phyloP scores from a whole-genome alignment of 2,888 invertebrate genomes.

The Athripsodes cinereus region DNA sequence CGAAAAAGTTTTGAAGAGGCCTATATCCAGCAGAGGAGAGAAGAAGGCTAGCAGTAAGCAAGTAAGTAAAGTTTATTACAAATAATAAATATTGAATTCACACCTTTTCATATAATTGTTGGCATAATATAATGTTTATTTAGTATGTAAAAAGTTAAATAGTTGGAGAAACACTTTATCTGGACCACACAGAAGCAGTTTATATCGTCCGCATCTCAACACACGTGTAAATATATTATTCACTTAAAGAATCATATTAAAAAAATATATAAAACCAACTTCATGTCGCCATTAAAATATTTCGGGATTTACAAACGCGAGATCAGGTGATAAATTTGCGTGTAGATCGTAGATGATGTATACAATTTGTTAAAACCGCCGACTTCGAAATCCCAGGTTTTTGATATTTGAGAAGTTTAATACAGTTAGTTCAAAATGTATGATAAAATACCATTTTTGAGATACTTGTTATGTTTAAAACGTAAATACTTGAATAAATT shows the following conservation, averaged over 20 bases:
- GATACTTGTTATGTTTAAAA: no score
- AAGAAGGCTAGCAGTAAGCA: no score
- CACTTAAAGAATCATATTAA: conserved; percentile 1
- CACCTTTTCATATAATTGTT: no score
- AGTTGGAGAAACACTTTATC: background rate
- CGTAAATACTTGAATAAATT: no score
- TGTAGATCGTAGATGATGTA: conserved; percentile 17
- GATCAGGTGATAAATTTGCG: conserved; percentile 14
- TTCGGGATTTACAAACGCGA: conserved; percentile 18
- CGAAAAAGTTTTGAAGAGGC: no score
- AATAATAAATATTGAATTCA: no score
- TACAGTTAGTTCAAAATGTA: no score
- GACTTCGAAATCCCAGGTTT: background rate
- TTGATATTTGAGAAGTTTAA: no score
- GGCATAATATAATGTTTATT: no score
- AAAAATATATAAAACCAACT: conserved; percentile 2
- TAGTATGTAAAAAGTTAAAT: background rate
- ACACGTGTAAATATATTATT: conserved; percentile 4
- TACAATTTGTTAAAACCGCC: background rate
- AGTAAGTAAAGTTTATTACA: no score
- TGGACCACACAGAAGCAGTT: conserved; percentile 6
- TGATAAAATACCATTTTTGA: no score
- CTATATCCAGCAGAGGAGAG: no score
- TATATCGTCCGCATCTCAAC: background rate
- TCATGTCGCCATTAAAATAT: conserved; percentile 18